These are phyloP conservation scores for Phasianus colchicus DNA, from an alignment of 2,113 vertebrate species.

Conservation along the genomic window DNA sequence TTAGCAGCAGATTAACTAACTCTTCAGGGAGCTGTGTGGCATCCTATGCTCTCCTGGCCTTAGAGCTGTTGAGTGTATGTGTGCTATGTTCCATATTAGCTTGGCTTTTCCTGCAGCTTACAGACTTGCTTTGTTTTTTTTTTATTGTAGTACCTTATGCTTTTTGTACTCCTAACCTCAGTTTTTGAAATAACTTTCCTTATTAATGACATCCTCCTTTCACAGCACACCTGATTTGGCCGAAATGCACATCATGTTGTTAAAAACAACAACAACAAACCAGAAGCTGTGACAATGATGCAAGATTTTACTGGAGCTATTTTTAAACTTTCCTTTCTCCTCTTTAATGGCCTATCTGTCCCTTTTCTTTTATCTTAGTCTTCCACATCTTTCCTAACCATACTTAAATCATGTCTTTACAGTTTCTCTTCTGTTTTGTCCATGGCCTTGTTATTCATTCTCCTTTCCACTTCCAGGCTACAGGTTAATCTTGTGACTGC, in stretches of 20 bases:
- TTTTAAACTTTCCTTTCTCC: not conserved
- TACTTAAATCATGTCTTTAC: rapidly evolving
- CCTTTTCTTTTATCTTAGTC: not conserved
- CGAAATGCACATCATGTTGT: rapidly evolving
- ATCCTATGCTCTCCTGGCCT: not conserved
- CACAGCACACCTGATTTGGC: not conserved
- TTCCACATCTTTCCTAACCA: not conserved
- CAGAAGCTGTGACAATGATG: not conserved
- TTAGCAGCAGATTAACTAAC: not conserved
- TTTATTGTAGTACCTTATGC: rapidly evolving
- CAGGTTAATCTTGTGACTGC: not conserved
- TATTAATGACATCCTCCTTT: not conserved
- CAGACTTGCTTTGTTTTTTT: not conserved
- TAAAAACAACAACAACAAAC: not conserved
- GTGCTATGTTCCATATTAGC: not conserved
- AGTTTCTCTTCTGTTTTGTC: not conserved
- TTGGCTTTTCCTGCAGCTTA: not conserved
- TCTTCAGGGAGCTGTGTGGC: not conserved
- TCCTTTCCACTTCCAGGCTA: not conserved
- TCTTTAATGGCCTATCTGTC: not conserved
- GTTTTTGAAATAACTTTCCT: not conserved
- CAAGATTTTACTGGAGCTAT: not conserved
- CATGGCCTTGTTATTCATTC: not conserved
- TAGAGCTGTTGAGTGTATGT: not conserved
- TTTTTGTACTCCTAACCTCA: not conserved